These are phyloP conservation scores for Drosophila percnosoma DNA, from an alignment of 2,888 invertebrate genomes.

Conservation along the genomic window DNA sequence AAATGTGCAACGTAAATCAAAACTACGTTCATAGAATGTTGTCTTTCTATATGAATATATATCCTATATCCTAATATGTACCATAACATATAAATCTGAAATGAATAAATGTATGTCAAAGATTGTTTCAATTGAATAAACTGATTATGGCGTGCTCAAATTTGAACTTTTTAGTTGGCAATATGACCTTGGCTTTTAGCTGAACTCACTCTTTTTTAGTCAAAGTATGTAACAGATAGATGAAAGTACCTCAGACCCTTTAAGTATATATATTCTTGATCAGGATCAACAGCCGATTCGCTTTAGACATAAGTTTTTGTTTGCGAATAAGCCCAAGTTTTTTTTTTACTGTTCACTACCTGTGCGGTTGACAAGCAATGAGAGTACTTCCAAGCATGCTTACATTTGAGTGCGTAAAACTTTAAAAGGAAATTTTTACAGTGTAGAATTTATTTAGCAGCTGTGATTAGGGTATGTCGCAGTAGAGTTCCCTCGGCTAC, in stretches of 20 bases:
- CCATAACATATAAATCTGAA: too few species aligned
- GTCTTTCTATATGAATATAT: background rate
- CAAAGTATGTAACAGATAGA: background rate
- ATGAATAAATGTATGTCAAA: background rate
- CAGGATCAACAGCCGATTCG: background rate
- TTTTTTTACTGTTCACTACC: too few species aligned
- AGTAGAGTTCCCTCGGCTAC: too few species aligned
- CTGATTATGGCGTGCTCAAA: background rate
- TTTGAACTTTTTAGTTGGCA: background rate
- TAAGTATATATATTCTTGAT: background rate
- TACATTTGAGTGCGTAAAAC: too few species aligned
- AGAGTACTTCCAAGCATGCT: too few species aligned
- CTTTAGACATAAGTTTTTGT: too few species aligned
- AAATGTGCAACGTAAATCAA: background rate
- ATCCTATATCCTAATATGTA: too few species aligned
- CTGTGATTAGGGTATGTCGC: too few species aligned
- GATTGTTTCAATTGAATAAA: background rate
- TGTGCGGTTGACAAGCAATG: too few species aligned
- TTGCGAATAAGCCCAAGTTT: too few species aligned
- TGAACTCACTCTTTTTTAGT: background rate
- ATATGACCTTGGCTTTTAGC: background rate
- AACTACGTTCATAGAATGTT: background rate
- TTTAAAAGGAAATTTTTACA: too few species aligned
- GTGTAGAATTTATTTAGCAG: too few species aligned
- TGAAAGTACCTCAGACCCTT: background rate